Conservation (phyloP, 1,140 invertebrate species). For the Pissodes strobi region DNA sequence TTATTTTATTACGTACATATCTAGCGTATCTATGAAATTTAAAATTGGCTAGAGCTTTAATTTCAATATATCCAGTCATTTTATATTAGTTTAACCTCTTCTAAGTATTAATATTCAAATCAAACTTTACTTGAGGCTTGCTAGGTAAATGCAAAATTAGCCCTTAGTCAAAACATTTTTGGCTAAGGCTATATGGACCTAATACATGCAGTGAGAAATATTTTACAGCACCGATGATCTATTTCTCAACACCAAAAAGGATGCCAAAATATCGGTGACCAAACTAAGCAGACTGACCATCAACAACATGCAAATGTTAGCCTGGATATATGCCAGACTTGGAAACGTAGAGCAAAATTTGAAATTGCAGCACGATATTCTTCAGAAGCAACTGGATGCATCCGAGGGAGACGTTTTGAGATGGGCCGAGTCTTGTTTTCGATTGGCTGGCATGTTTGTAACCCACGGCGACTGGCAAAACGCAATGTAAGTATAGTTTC, state of each 20-base stretch:
- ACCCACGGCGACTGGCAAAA: slow-evolving; percentile 41
- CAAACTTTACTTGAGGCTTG: no score
- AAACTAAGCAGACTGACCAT: slow-evolving; percentile 45
- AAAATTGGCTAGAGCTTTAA: no score
- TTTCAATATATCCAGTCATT: no score
- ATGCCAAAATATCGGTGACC: slow-evolving; percentile 17
- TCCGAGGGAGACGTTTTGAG: slow-evolving; percentile 42
- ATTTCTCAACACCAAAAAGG: slow-evolving; percentile 38
- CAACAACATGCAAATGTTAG: slow-evolving; percentile 52
- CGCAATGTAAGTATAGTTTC: slow-evolving; percentile 33
- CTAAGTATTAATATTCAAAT: no score
- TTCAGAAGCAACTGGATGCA: slow-evolving; percentile 42
- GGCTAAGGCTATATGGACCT: no score
- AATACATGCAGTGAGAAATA: background rate
- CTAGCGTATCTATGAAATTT: no score
- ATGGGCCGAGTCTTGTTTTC: slow-evolving; percentile 47
- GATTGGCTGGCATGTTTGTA: slow-evolving; percentile 45
- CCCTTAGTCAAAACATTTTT: no score
- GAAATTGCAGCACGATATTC: slow-evolving; percentile 43
- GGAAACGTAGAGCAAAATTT: slow-evolving; percentile 38
- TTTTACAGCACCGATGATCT: slow-evolving; percentile 49
- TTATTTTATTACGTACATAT: no score
- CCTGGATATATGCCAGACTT: slow-evolving; percentile 49
- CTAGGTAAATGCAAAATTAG: no score
- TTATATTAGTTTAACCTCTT: no score